Evolutionary conservation across 1,140 invertebrate genomes (phyloP), one percentile per base, ranked within the genome.

Genomic region (Pseudobourletiella spinata): DNA sequence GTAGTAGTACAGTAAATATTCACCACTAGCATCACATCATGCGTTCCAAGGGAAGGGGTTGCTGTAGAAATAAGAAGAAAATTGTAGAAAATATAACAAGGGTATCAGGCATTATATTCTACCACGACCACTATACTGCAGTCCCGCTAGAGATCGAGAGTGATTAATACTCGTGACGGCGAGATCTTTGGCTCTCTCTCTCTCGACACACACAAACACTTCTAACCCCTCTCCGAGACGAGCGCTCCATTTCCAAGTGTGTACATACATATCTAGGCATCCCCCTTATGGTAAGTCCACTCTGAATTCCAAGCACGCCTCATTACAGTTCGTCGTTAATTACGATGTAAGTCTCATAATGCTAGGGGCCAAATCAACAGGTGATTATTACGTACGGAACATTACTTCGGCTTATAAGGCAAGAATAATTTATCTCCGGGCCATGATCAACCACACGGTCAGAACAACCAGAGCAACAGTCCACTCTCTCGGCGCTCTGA

Each of bases 381-480:
- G 59, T 61, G 59, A 61, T 61, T 61, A 61, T 61, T 61, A 61
- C 55, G 51, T 61, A 44, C 59, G 59, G 59, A 44, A 61, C 59
- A 55, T 61, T 61, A 61, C 59, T 55, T 61, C 52, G 48, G 51
- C 52, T 61, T 61, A 61, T 55, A 61, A 61, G 52, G 52, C 51
- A 18, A 54, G 59, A 22, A 55, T 61, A 55, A 55, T 56, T 61
- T 50, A 61, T 42, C 59, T 61, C 51, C 22, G 56, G 59, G 59
- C 39, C 42, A 54, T 22, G 20, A 24, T 26, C 35, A 58, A 46
- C 35, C n/a, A n/a, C n/a, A n/a, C n/a, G n/a, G 35, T 39, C n/a
- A 18, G 20, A 11, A 15, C 4, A 11, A 35, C 26, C 3, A 3
- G 14, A 22, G 8, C 6, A 6, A 32, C 4, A 35, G 24, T 8